Evolutionary conservation across 2,888 invertebrate genomes (phyloP).

Genomic region (Apocheima hispidaria): DNA sequence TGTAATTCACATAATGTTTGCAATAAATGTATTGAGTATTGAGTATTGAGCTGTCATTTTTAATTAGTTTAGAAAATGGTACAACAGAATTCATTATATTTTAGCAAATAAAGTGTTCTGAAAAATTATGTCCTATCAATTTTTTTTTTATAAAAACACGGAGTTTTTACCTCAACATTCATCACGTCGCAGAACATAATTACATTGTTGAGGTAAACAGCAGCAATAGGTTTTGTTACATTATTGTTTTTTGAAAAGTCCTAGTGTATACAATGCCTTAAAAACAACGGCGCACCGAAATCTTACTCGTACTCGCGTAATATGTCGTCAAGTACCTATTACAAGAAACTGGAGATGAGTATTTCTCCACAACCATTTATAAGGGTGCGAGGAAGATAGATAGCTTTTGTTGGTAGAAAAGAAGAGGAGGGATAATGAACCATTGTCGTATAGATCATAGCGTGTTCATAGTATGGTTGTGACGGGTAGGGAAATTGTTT

Average conservation of each 20-base stretch:
- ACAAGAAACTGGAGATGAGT: slow-evolving; percentile 36
- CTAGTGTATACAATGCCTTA: slow-evolving; percentile 1
- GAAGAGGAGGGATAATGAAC: slow-evolving; percentile 43
- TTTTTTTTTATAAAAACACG: too few species aligned
- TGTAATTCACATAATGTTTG: too few species aligned
- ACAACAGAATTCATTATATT: too few species aligned
- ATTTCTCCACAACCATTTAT: slow-evolving; percentile 33
- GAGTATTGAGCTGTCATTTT: too few species aligned
- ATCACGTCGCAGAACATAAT: too few species aligned
- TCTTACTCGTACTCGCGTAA: slow-evolving; percentile 33
- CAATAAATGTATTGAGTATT: too few species aligned
- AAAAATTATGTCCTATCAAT: too few species aligned
- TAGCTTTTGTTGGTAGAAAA: slow-evolving; percentile 35
- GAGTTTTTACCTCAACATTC: too few species aligned
- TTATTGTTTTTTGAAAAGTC: background rate
- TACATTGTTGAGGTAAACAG: background rate
- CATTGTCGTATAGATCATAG: slow-evolving; percentile 43
- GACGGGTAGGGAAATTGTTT: slow-evolving; percentile 37
- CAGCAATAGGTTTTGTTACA: too few species aligned
- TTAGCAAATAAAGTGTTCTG: too few species aligned
- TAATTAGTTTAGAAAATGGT: too few species aligned
- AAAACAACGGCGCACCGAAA: slow-evolving; percentile 19
- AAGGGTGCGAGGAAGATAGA: slow-evolving; percentile 43
- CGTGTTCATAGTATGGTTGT: slow-evolving; percentile 33
- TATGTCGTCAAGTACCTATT: slow-evolving; percentile 46